These are phyloP conservation scores for Scaeva pyrastri DNA, from an alignment of 2,888 invertebrate genomes.

Conservation along the genomic window DNA sequence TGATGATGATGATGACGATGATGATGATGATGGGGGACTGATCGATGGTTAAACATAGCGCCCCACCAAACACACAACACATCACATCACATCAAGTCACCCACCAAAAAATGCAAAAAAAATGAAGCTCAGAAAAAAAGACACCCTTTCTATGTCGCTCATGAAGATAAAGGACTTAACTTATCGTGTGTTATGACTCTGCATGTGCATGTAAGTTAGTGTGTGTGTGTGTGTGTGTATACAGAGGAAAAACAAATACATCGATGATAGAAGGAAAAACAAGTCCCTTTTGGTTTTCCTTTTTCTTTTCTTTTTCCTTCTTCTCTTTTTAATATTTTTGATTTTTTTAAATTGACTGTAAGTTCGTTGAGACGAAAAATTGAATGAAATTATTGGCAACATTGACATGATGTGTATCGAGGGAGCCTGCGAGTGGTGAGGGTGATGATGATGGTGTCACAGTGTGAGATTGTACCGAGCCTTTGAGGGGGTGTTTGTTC, in stretches of 20 bases:
- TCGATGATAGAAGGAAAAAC: conserved; percentile 65
- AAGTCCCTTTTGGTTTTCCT: conserved; percentile 41
- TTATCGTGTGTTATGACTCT: conserved; percentile 41
- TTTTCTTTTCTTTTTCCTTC: background rate
- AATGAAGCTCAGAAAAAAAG: conserved; percentile 12
- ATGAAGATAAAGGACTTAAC: conserved; percentile 65
- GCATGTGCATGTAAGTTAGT: conserved; percentile 28
- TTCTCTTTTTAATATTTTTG: conserved; percentile 15
- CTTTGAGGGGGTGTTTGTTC: conserved; percentile 23
- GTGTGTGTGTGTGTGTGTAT: conserved; percentile 17
- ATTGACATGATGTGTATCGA: conserved; percentile 64
- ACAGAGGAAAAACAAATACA: conserved; percentile 61
- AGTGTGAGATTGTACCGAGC: conserved; percentile 6
- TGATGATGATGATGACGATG: conserved; percentile 69
- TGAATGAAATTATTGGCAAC: conserved; percentile 76
- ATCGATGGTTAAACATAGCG: conserved; percentile 63
- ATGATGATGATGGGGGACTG: conserved; percentile 74
- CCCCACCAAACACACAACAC: conserved; percentile 33
- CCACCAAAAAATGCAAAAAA: background rate
- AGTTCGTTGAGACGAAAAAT: conserved; percentile 74
- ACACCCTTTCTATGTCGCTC: conserved; percentile 9
- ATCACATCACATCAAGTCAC: conserved; percentile 16
- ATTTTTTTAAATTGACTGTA: conserved; percentile 68
- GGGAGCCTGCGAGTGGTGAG: conserved; percentile 15
- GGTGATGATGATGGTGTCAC: conserved; percentile 12